Base-by-base conservation (phyloP, 1,140 invertebrate species). In the Heliconius eleuchia region DNA sequence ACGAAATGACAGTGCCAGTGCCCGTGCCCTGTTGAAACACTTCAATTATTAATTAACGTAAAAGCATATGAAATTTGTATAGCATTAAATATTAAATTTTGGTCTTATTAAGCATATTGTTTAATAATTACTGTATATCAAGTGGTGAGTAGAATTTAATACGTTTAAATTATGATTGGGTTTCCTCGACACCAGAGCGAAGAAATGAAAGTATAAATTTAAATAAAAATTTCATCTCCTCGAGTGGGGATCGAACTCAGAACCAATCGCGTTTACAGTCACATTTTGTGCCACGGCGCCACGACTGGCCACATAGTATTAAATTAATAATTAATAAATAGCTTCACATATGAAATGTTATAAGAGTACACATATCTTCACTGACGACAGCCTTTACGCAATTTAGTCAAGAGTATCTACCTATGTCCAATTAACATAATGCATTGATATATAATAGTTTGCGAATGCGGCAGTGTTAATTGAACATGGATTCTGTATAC, bases 361-460 rank as follows among this genome's bases (percentile, higher is more conserved):
- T 30, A 66, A 66, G 27, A 66, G 30, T 30, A 66, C 23, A 30
- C 60, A 66, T 66, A 66, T 66, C 60, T 66, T n/a, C n/a, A 66
- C 60, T 11, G 52, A 74, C 42, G 52, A 57, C 77, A 71, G 73
- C 77, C 77, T 30, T 77, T 18, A 77, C 42, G 70, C 30, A 77
- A 72, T 72, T 72, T 72, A 72, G 37, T 39, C 71, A 72, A 72
- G 71, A 42, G 34, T 72, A 37, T 71, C 55, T 34, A 70, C 23
- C 30, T 77, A 55, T 77, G 70, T 77, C 70, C 76, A 80, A 80
- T 80, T 80, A 80, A 76, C 74, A 70, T 80, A 74, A 76, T 74
- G 66, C 78, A 80, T 71, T 80, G 42, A 11, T 57, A 71, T 76
- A 71, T 80, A 76, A 72, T 27, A 79, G 73, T 71, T 78, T 79